These are phyloP conservation scores for Lasioglossum baleicum DNA, from an alignment of 1,140 invertebrate species.

Conservation along the genomic window DNA sequence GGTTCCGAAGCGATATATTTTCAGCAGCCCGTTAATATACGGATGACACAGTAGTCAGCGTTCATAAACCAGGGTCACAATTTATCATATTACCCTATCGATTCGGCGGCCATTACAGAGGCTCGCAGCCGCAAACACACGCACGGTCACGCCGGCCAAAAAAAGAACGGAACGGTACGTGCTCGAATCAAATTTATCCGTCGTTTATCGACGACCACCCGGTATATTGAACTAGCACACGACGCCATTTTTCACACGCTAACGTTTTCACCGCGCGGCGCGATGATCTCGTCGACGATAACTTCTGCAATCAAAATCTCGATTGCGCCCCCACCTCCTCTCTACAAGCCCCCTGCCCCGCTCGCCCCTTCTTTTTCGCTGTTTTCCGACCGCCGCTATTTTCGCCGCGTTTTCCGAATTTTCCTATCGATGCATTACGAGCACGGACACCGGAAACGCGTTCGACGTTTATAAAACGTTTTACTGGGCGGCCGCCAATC, in stretches of 20 bases:
- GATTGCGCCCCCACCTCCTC: neutral
- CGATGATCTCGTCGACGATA: conserved; percentile 47
- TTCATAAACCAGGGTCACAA: too few relatives aligned
- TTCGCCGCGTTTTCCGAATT: neutral
- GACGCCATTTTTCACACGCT: conserved; percentile 23
- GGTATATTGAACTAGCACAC: conserved; percentile 33
- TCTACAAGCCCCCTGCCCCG: too few relatives aligned
- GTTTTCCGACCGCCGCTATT: neutral
- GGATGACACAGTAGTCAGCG: too few relatives aligned
- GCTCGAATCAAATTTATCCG: conserved; percentile 1
- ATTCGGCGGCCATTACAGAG: too few relatives aligned
- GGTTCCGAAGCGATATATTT: too few relatives aligned
- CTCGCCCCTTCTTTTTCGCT: neutral
- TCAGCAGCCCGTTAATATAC: too few relatives aligned
- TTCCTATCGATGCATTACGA: neutral
- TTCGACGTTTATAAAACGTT: conserved; percentile 19
- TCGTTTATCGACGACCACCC: conserved; percentile 24
- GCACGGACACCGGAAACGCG: neutral
- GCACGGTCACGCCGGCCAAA: too few relatives aligned
- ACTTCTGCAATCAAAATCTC: conserved; percentile 41
- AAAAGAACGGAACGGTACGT: too few relatives aligned
- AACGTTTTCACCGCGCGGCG: conserved; percentile 8
- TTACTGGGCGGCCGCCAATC: neutral
- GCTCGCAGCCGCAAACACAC: too few relatives aligned
- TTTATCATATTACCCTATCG: too few relatives aligned